Conservation (phyloP, 2,888 invertebrate genomes). For the Eudasyphora cyanicolor region DNA sequence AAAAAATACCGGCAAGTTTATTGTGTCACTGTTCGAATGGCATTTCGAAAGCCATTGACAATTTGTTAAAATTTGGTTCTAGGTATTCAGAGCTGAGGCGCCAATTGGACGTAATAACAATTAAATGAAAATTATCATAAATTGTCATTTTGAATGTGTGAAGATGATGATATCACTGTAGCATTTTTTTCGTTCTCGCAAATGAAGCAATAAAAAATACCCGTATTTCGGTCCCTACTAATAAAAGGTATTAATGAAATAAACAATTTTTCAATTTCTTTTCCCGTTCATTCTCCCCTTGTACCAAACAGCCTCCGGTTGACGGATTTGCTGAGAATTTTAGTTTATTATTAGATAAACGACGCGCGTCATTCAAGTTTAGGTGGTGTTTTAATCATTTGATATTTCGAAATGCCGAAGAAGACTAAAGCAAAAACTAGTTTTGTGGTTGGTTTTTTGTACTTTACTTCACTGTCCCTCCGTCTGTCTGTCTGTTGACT, state of each 20-base stretch:
- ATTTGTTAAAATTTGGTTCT: background rate
- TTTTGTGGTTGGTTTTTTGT: background rate
- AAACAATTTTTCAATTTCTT: no score
- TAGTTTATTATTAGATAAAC: background rate
- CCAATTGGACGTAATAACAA: background rate
- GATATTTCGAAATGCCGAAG: background rate
- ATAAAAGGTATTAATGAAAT: background rate
- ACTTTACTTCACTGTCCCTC: no score
- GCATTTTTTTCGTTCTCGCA: background rate
- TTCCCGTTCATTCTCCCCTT: background rate
- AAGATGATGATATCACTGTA: background rate
- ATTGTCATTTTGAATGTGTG: background rate
- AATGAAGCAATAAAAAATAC: constrained; percentile 2
- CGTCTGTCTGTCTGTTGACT: background rate
- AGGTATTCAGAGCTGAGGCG: background rate
- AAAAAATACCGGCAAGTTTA: background rate
- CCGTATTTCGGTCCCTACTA: background rate
- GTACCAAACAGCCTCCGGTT: background rate
- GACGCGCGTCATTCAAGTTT: constrained; percentile 20
- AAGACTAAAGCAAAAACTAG: background rate
- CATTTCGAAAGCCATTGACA: background rate
- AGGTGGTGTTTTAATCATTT: constrained; percentile 21
- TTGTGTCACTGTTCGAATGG: background rate
- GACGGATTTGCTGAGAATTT: background rate
- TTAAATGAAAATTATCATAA: constrained; percentile 1